Conservation (phyloP, 2,797 vertebrate genomes). For the Betta splendens region DNA sequence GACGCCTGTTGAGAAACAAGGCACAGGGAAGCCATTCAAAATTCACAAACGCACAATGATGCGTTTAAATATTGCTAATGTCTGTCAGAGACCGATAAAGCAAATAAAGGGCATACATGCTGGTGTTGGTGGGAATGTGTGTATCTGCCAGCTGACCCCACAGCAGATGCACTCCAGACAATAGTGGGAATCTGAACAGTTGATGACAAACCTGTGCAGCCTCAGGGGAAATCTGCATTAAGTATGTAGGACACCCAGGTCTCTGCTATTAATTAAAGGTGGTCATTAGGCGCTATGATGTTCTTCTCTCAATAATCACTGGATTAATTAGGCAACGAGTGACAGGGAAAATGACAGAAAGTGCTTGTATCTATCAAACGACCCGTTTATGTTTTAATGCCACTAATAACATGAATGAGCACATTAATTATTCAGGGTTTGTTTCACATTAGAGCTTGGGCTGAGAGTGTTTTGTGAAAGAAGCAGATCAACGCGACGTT, state of each 20-base stretch:
- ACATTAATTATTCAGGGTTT: slow-evolving; percentile 35
- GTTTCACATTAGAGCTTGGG: slow-evolving; percentile 7
- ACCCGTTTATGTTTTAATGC: slow-evolving; percentile 32
- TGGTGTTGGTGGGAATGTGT: slow-evolving; percentile 38
- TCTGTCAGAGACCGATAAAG: slow-evolving; percentile 7
- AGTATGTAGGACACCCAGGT: slow-evolving; percentile 64
- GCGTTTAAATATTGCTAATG: not conserved
- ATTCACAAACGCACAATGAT: not conserved
- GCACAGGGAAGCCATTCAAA: slow-evolving; percentile 8
- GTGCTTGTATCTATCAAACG: slow-evolving; percentile 24
- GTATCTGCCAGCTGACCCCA: slow-evolving; percentile 69
- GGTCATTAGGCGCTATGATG: slow-evolving; percentile 63
- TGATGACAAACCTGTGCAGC: slow-evolving; percentile 70
- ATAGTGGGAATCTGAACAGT: slow-evolving; percentile 78
- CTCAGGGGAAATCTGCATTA: slow-evolving; percentile 64
- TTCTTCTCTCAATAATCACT: slow-evolving; percentile 41
- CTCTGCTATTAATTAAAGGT: slow-evolving; percentile 72
- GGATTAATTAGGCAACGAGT: slow-evolving; percentile 62
- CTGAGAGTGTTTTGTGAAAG: not conserved
- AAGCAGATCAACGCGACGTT: not conserved
- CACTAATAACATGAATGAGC: slow-evolving; percentile 16
- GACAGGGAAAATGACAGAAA: slow-evolving; percentile 31
- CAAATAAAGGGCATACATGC: slow-evolving; percentile 35
- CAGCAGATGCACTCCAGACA: slow-evolving; percentile 76
- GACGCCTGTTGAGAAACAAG: slow-evolving; percentile 37